Base-by-base conservation (phyloP, 1,140 invertebrate genomes). In the Lucilia sericata region DNA sequence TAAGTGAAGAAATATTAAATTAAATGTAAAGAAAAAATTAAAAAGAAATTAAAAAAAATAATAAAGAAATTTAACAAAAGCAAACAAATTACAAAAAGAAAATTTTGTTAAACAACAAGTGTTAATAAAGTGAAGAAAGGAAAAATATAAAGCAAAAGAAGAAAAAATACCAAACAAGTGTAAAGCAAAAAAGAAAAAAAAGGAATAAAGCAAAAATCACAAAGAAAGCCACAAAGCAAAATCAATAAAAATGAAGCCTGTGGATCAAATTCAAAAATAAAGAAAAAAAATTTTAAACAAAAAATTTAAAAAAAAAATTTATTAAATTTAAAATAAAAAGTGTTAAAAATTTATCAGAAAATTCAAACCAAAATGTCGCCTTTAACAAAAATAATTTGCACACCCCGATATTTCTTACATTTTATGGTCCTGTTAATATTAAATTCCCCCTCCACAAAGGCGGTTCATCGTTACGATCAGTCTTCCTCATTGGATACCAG, bases 401-500 rank as follows among this genome's bases (percentile, higher is more conserved):
- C 2, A 4, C 7, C 10, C 42, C 42, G 7, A 42, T 8, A 42
- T 42, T 55, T 55, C 0, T 14, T 25, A 12, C 42, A 21, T 51
- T 49, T 19, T 36, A 47, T 36, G 36, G 19, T 12, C n/a, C 3
- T 70, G 19, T 21, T 70, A 70, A 21, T 70, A 0, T 21, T 42
- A 42, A 1, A 42, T 5, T 76, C 19, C 14, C 14, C 60, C n/a
- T 65, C n/a, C 7, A 47, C 21, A 9, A 25, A 36, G 34, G 84
- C 84, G 0, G 84, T 84, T 19, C 84, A 85, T 74, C 84, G 84
- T 30, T 85, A 85, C 19, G 84, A 84, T 60, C 76, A 83, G 19
- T 74, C 82, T 3, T 74, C 78, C 14, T 65, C 84, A 0, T 19
- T 82, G 4, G 84, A 85, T 42, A 65, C 76, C 1, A 36, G 80